Evolutionary conservation across 2,113 vertebrate species (phyloP).

Genomic region (Tenrec ecaudatus): DNA sequence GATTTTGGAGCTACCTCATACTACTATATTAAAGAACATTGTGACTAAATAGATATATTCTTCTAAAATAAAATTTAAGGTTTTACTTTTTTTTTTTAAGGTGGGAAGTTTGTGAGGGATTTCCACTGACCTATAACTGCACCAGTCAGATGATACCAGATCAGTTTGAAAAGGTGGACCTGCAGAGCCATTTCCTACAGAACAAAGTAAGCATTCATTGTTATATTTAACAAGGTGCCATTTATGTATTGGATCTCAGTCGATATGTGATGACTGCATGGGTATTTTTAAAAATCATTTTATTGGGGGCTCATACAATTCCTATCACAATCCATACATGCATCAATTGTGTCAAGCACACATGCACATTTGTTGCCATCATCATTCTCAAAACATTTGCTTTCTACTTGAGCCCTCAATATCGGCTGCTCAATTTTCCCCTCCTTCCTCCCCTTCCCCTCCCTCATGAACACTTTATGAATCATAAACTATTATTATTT

Average conservation of each 20-base stretch:
- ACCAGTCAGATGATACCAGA: conserved; percentile 39
- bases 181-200: conserved; percentile 70
- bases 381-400: too few species aligned
- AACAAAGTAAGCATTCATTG: conserved; percentile 72
- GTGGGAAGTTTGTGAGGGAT: conserved; percentile 74
- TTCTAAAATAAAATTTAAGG: conserved; percentile 53
- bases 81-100: conserved; percentile 77
- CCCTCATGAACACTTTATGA: too few species aligned
- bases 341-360: too few species aligned
- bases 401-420: too few species aligned
- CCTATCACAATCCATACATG: too few species aligned
- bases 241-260: neutral
- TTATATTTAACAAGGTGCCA: neutral
- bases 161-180: conserved; percentile 65
- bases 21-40: conserved; percentile 6
- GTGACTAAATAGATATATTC: conserved; percentile 29
- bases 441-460: too few species aligned
- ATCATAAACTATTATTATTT: too few species aligned
- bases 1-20: neutral
- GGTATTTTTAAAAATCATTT: too few species aligned
- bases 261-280: neutral
- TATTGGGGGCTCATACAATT: too few species aligned
- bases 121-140: conserved; percentile 59
- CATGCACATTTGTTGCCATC: too few species aligned
- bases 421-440: too few species aligned